phyloP scores from a whole-genome alignment of 2,113 vertebrate species.

The Rissa tridactyla region DNA sequence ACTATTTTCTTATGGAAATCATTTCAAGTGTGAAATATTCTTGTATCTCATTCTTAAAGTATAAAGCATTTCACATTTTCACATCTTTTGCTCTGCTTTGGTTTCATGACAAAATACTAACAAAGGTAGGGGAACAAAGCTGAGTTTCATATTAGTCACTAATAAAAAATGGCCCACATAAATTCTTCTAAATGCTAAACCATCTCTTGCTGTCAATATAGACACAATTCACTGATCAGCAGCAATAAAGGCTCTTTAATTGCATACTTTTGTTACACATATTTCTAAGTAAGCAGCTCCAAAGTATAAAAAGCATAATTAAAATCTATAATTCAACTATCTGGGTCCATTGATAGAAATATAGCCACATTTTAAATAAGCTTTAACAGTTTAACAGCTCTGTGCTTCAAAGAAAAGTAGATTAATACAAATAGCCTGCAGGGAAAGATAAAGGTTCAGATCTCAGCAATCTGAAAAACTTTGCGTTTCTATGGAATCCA shows the following conservation, averaged over 20 bases:
- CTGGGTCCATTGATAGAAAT: conserved; percentile 26
- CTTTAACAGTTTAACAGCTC: conserved; percentile 46
- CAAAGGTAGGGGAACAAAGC: neutral
- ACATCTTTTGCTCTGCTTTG: neutral
- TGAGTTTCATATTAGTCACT: neutral
- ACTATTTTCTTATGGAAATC: neutral
- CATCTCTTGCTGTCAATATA: neutral
- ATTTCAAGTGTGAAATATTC: neutral
- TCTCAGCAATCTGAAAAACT: conserved; percentile 53
- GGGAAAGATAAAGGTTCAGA: conserved; percentile 55
- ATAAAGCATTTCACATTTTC: neutral
- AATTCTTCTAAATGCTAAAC: neutral
- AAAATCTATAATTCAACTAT: conserved; percentile 38
- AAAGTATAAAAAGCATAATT: conserved; percentile 40
- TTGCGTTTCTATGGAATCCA: conserved; percentile 57
- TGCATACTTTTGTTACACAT: neutral
- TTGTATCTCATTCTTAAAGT: neutral
- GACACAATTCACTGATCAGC: neutral
- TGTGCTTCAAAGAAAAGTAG: conserved; percentile 49
- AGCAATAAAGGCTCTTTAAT: conserved; percentile 22
- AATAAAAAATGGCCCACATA: neutral
- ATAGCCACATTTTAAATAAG: conserved; percentile 27
- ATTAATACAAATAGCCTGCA: conserved; percentile 59
- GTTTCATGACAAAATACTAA: neutral
- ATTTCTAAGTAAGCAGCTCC: conserved; percentile 38